phyloP scores from a whole-genome alignment of 2,113 vertebrate genomes.

The Nesogale talazaci region DNA sequence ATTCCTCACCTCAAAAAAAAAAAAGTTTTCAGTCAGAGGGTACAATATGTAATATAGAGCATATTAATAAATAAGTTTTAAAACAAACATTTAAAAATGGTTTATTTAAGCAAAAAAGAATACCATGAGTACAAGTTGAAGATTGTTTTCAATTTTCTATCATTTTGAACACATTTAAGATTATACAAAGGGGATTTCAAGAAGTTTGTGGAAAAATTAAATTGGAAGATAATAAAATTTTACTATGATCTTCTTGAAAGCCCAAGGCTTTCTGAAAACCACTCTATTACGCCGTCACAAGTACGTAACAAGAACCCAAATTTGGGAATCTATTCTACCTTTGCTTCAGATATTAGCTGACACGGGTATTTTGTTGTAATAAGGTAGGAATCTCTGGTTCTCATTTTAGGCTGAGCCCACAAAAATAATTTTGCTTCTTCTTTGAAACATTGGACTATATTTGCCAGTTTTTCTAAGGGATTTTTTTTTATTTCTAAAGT shows the following conservation, averaged over 20 bases:
- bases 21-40: not conserved
- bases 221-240: too few species aligned
- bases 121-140: not conserved
- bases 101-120: not conserved
- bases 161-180: not conserved
- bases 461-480: conserved; percentile 32
- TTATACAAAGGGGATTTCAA: too few species aligned
- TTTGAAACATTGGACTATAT: not conserved
- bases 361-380: not conserved
- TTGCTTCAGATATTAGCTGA: not conserved
- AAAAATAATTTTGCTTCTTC: not conserved
- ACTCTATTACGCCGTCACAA: not conserved
- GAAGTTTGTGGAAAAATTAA: too few species aligned
- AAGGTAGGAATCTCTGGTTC: not conserved
- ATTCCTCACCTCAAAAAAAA: not conserved
- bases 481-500: conserved; percentile 35
- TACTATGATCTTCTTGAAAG: too few species aligned
- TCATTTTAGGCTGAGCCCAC: conserved; percentile 14
- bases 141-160: not conserved
- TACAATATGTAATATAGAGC: not conserved
- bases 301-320: not conserved
- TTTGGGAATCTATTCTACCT: not conserved
- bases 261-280: not conserved
- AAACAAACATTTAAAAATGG: conserved; percentile 24
- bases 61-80: not conserved